phyloP scores from a whole-genome alignment of 2,888 invertebrate genomes.

The Actias luna region DNA sequence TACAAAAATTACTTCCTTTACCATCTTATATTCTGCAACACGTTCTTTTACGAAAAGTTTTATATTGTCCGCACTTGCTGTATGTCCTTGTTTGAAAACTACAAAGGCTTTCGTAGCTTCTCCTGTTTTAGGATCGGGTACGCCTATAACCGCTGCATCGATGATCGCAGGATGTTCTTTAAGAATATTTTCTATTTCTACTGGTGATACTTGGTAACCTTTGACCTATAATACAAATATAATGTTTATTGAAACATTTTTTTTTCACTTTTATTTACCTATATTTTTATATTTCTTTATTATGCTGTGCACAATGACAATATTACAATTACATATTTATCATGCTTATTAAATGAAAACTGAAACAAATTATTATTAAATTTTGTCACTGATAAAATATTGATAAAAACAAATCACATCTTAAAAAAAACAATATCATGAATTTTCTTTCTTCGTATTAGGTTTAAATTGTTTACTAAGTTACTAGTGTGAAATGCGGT shows the following conservation, averaged over 20 bases:
- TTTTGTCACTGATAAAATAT: no score
- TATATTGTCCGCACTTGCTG: background rate
- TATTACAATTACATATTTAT: background rate
- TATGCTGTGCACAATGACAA: background rate
- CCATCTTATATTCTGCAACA: background rate
- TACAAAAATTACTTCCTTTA: conserved; percentile 79
- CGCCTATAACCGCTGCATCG: conserved; percentile 90
- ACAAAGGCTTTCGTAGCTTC: conserved; percentile 56
- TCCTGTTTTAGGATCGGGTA: conserved; percentile 82
- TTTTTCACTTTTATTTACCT: no score
- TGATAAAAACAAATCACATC: no score
- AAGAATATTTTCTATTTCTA: conserved; percentile 88
- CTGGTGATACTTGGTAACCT: conserved; percentile 88
- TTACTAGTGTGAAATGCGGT: no score
- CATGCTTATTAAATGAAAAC: no score
- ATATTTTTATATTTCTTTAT: background rate
- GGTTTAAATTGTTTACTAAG: no score
- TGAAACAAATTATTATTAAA: no score
- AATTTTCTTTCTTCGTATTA: no score
- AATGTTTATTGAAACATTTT: background rate
- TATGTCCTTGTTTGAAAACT: background rate
- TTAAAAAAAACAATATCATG: no score
- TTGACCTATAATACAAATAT: conserved; percentile 71
- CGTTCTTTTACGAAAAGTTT: background rate
- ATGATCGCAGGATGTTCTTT: conserved; percentile 84